These are phyloP conservation scores for Borostomias antarcticus DNA, from an alignment of 2,797 vertebrate genomes.

Conservation along the genomic window DNA sequence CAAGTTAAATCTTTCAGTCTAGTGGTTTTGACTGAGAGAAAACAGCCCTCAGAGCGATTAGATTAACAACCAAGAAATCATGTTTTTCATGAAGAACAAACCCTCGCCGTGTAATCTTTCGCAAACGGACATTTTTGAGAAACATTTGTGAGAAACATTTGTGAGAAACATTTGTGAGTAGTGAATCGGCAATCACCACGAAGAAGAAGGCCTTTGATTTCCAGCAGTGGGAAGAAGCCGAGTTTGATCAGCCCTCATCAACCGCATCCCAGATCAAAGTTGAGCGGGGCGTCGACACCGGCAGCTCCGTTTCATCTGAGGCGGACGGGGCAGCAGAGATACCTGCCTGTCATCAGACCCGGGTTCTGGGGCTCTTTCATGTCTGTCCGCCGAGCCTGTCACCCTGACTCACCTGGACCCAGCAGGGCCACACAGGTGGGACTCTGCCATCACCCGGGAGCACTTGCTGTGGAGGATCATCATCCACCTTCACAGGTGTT, in stretches of 20 bases:
- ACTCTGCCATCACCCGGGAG: no score
- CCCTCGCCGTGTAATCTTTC: not conserved
- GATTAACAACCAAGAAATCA: not conserved
- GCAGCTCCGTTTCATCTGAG: constrained; percentile 43
- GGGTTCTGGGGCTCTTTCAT: constrained; percentile 2
- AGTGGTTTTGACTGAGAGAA: not conserved
- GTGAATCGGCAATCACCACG: constrained; percentile 43
- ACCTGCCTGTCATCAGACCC: not conserved
- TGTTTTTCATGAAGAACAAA: not conserved
- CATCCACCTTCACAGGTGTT: no score
- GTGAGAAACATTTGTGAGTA: constrained; percentile 28
- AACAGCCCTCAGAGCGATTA: not conserved
- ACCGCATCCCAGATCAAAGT: constrained; percentile 54
- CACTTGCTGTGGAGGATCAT: no score
- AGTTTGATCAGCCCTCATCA: constrained; percentile 38
- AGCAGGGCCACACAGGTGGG: not conserved
- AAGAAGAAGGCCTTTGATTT: constrained; percentile 45
- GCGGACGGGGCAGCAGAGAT: constrained; percentile 22
- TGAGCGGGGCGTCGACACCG: constrained; percentile 28
- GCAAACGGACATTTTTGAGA: no score
- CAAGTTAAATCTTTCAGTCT: not conserved
- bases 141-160: no score
- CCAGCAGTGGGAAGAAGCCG: constrained; percentile 29
- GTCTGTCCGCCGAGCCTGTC: not conserved
- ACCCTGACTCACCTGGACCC: not conserved